A percentile compares a stretch with the other conserved stretches of the same genome.
Evolutionary conservation across 2,113 vertebrate genomes (phyloP).

Genomic region (Rhea pennata): DNA sequence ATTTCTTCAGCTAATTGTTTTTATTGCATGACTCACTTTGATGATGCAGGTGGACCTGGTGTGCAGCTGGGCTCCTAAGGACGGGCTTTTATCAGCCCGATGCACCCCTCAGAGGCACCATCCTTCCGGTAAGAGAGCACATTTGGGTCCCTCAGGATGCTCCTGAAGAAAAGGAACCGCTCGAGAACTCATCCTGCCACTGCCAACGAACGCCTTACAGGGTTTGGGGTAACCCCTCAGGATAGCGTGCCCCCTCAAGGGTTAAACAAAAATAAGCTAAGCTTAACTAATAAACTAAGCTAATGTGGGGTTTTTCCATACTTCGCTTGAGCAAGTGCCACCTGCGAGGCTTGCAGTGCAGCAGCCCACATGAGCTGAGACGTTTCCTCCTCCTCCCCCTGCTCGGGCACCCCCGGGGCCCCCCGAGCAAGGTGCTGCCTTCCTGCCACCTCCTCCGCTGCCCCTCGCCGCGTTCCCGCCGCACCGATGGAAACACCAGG

Average conservation of each 20-base stretch:
- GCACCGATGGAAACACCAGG: not conserved
- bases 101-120: not conserved
- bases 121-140: not conserved
- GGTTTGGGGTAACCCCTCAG: not conserved
- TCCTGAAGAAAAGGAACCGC: not conserved
- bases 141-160: not conserved
- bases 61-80: not conserved
- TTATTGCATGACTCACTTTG: constrained; percentile 75
- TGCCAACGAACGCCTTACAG: not conserved
- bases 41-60: constrained; percentile 46
- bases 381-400: not conserved
- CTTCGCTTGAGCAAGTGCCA: not conserved
- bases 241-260: not conserved
- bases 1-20: constrained; percentile 74
- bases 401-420: not conserved
- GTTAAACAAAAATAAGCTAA: not conserved
- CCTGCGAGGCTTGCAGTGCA: not conserved
- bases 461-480: not conserved
- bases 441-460: not conserved
- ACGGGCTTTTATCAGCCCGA: constrained; percentile 9
- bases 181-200: not conserved
- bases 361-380: not conserved
- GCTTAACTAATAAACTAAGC: not conserved
- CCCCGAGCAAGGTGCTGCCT: not conserved
- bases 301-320: not conserved